Conservation (phyloP, 2,888 invertebrate genomes). For the Xestobium rufovillosum region DNA sequence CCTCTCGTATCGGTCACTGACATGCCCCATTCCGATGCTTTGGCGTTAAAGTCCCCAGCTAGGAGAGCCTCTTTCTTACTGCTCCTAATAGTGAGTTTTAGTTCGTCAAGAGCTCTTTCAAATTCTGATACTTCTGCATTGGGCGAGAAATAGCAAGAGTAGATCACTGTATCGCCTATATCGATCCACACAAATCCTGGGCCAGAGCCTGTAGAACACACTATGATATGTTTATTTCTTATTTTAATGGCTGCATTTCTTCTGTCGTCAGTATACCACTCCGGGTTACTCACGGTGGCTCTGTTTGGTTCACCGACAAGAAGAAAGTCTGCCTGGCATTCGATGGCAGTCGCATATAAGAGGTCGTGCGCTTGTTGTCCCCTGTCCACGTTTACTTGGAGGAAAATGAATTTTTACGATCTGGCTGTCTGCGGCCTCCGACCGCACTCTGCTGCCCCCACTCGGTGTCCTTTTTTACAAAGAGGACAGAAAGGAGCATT, state of each 20-base stretch:
- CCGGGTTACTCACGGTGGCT: background rate
- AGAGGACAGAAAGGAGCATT: conserved; percentile 7
- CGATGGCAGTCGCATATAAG: background rate
- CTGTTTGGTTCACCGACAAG: conserved; percentile 8
- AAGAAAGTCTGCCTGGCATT: conserved; percentile 3
- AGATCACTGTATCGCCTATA: background rate
- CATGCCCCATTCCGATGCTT: conserved; percentile 5
- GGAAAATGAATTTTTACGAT: background rate
- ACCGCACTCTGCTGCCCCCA: no score
- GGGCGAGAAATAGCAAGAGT: conserved; percentile 5
- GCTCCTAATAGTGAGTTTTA: no score
- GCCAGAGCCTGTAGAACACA: background rate
- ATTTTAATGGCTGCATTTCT: conserved; percentile 5
- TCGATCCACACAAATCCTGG: background rate
- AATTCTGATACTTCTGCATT: conserved; percentile 4
- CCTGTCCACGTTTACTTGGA: conserved; percentile 7
- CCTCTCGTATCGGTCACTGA: conserved; percentile 6
- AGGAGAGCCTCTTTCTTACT: no score
- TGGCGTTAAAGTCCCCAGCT: no score
- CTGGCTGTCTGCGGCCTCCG: no score
- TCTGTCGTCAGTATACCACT: conserved; percentile 1
- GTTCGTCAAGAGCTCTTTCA: background rate
- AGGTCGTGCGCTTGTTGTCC: conserved; percentile 8
- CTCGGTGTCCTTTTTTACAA: no score
- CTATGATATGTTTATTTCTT: background rate